Base-by-base conservation (phyloP, 2,888 invertebrate species). In the Pollenia griseotomentosa region DNA sequence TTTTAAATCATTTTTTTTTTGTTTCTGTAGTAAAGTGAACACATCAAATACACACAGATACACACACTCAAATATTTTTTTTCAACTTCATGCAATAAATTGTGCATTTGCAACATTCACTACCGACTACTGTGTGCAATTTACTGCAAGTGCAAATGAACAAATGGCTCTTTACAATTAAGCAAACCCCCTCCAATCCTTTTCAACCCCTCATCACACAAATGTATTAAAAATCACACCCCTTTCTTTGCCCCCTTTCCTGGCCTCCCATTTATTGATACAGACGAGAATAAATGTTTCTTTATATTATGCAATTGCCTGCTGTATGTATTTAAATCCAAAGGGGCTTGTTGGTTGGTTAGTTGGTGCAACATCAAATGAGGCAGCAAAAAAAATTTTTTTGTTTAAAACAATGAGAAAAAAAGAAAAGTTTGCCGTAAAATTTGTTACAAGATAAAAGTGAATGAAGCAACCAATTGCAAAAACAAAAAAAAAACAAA, bases 41-140 rank as follows among this genome's bases (percentile, higher is more conserved):
- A 33, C 33, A 33, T 33, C 33, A 33, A 33, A 33, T 6, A 33
- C 33, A 6, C 33, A 33, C 33, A 33, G 2, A 23, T 2, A 23
- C 23, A 23, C 23, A 40, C 16, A 16, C 51, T 2, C 7, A 53
- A n/a, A 14, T 59, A 33, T 61, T 16, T 19, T n/a, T 53, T 71
- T 44, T 1, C 10, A 63, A 65, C 46, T 73, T 65, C 90, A 90
- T 89, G 89, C 90, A 90, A 92, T 92, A 92, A 92, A 92, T 92
- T 90, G 90, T 73, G 80, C 83, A 74, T 80, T 86, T 79, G 84
- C 73, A 74, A 74, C 73, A 84, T 71, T 78, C 66, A 84, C 83
- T 75, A 8, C n/a, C 33, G 19, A 57, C 48, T 78, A 48, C 51
- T 57, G 82, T 33, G 23, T 83, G 78, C 74, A 66, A 81, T 87